A percentile compares a stretch with the other conserved stretches of the same genome.
Evolutionary conservation across 1,140 invertebrate species (phyloP).

Genomic region (Lordiphosa stackelbergi): DNA sequence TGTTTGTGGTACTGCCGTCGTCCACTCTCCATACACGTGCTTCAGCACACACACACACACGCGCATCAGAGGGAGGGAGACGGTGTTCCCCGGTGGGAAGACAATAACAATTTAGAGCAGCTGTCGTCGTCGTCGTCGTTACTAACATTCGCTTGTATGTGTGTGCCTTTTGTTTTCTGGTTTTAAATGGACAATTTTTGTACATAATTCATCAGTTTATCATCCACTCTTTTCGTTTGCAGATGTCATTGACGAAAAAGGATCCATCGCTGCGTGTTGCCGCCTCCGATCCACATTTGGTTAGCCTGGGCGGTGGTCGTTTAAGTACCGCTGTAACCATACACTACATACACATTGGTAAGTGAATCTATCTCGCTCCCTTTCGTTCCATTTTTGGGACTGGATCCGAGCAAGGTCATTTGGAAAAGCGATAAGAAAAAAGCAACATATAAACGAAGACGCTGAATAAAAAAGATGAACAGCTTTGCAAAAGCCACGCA

Average conservation of each 20-base stretch:
- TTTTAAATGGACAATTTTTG: constrained; percentile 9
- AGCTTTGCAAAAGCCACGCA: constrained; percentile 5
- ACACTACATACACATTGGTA: constrained; percentile 89
- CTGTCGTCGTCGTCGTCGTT: constrained; percentile 22
- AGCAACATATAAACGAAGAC: constrained; percentile 8
- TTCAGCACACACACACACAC: constrained; percentile 5
- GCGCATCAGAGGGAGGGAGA: constrained; percentile 6
- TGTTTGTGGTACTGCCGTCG: not conserved
- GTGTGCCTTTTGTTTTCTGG: constrained; percentile 12
- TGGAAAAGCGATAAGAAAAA: constrained; percentile 32
- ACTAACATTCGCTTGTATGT: constrained; percentile 17
- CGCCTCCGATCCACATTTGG: constrained; percentile 91
- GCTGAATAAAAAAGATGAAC: not conserved
- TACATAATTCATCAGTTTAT: not conserved
- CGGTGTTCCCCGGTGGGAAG: constrained; percentile 12
- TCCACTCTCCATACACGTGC: constrained; percentile 17
- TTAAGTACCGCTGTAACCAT: constrained; percentile 93
- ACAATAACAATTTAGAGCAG: constrained; percentile 55
- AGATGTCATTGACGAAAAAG: constrained; percentile 77
- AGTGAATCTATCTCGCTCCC: constrained; percentile 20
- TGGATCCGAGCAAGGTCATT: constrained; percentile 33
- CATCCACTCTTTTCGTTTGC: constrained; percentile 22
- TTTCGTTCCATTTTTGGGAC: no score
- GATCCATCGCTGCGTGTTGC: constrained; percentile 82
- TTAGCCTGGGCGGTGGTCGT: constrained; percentile 91